Evolutionary conservation across 2,113 vertebrate species (phyloP), one percentile per base, ranked within the genome.

Genomic region (Apaloderma vittatum): DNA sequence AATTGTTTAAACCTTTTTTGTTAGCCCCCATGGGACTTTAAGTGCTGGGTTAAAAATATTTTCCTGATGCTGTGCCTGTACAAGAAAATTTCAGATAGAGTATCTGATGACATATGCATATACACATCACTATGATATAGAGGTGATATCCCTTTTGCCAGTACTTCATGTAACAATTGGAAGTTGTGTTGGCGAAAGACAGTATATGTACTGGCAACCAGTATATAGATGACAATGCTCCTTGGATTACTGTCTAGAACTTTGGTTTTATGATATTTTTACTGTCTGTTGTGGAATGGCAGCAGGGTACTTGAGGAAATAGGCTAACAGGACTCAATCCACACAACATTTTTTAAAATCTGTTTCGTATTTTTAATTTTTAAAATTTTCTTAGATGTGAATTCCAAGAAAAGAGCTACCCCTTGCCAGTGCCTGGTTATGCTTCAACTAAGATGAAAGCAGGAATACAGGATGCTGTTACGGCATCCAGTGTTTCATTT

Each of bases 281-380:
- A 34, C 16, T 19, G 4, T 19, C 6, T 68, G 15, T 36, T 89
- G 37, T 73, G 29, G 51, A 30, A 61, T 73, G 73, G 29, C 48
- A 80, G 18, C 32, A 86, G 37, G 43, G 24, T 15, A 43, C 49
- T 29, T 19, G 27, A 55, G 48, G 52, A 86, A 83, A 63, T 12
- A 55, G 21, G 34, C 54, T 4, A 37, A 62, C 14, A 23, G 43
- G 27, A 61, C 54, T 66, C 66, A 59, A 30, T 36, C 0, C 0
- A 21, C n/a, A n/a, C 3, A 5, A 4, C n/a, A 12, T 14, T 30
- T 30, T 55, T 84, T 58, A 2, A 1, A 1, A 29, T 55, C 7
- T 20, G 4, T 54, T 10, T 62, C 6, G 12, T 58, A 67, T 80
- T 52, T 40, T 23, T 11, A 19, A 29, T 27, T 71, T 24, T 40